phyloP scores from a whole-genome alignment of 2,113 vertebrate species.

The Pao palembangensis region DNA sequence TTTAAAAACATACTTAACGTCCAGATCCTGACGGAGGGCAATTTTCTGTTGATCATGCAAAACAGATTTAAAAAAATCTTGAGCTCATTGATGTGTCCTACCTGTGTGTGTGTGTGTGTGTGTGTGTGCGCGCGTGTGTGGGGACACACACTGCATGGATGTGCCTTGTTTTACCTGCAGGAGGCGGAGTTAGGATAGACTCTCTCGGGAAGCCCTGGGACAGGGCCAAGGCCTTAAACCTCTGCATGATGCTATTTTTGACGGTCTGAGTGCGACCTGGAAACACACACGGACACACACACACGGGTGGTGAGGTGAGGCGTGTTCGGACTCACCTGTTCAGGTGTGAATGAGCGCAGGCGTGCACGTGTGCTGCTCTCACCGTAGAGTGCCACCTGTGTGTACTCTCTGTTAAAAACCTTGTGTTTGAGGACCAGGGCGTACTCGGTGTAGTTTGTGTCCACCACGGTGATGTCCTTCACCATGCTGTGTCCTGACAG shows the following conservation, averaged over 20 bases:
- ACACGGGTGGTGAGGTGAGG: not conserved
- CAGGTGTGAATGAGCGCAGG: not conserved
- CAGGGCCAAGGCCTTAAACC: conserved; percentile 64
- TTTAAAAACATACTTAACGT: not conserved
- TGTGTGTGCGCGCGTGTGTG: too few relatives aligned
- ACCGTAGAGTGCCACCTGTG: conserved; percentile 77
- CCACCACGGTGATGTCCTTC: conserved; percentile 78
- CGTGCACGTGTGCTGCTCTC: conserved; percentile 20
- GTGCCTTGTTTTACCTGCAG: conserved; percentile 48
- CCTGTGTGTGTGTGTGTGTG: not conserved
- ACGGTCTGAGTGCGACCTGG: conserved; percentile 64
- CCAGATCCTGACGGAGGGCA: conserved; percentile 45
- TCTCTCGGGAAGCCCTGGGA: conserved; percentile 66
- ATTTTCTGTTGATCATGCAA: conserved; percentile 50
- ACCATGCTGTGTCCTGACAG: conserved; percentile 66
- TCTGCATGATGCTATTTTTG: conserved; percentile 54
- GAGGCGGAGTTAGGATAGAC: conserved; percentile 67
- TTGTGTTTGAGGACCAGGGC: conserved; percentile 76
- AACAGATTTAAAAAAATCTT: not conserved
- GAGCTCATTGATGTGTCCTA: not conserved
- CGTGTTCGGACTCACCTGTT: too few relatives aligned
- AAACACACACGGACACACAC: conserved; percentile 4
- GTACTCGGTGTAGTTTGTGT: conserved; percentile 76
- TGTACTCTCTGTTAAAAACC: conserved; percentile 71
- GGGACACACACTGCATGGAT: not conserved